A percentile compares a stretch with the other conserved stretches of the same genome.
phyloP scores from a whole-genome alignment of 2,113 vertebrate genomes.

The Megaceryle torquata region DNA sequence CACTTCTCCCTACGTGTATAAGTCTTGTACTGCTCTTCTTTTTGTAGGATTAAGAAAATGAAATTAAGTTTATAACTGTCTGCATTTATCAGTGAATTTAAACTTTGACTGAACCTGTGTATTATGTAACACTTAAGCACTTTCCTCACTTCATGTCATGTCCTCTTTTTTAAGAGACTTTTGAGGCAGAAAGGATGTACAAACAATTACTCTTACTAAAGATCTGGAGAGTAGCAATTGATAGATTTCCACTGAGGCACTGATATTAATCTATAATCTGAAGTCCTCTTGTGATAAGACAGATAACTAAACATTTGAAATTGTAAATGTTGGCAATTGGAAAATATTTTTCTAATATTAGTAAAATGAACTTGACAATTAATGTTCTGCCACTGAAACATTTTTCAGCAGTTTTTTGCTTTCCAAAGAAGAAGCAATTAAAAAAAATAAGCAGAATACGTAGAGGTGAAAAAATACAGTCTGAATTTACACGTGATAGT shows the following conservation, averaged over 20 bases:
- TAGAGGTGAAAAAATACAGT: neutral
- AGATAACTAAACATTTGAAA: neutral
- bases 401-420: neutral
- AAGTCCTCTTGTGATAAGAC: neutral
- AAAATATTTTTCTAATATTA: neutral
- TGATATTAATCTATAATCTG: neutral
- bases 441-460: neutral
- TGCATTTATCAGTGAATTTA: neutral
- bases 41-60: neutral
- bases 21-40: neutral
- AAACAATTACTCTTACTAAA: neutral
- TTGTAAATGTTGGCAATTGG: neutral
- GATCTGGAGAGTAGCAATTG: neutral
- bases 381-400: neutral
- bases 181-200: neutral
- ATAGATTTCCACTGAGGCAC: neutral
- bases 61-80: neutral
- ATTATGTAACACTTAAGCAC: neutral
- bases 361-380: neutral
- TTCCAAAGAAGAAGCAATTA: neutral
- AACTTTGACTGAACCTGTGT: neutral
- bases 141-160: neutral
- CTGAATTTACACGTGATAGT: neutral
- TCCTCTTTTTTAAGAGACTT: neutral
- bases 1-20: neutral